These are phyloP conservation scores for Apodemia hepburni DNA, from an alignment of 2,888 invertebrate species.

Conservation along the genomic window DNA sequence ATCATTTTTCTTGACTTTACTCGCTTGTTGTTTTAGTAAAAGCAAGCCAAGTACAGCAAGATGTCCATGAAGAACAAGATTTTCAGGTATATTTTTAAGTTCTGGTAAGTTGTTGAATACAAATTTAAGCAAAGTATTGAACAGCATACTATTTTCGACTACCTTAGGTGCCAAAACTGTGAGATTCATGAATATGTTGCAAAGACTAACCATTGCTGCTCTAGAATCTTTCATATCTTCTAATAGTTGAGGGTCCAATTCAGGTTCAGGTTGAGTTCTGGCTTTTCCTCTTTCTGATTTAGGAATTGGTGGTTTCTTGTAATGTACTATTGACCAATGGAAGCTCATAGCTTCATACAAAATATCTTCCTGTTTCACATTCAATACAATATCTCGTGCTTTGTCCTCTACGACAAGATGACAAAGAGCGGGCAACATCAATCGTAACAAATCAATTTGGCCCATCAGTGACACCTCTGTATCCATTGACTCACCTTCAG, in stretches of 20 bases:
- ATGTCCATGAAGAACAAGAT: constrained; percentile 92
- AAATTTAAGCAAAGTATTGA: constrained; percentile 90
- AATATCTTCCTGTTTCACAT: constrained; percentile 89
- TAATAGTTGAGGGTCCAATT: constrained; percentile 85
- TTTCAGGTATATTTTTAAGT: constrained; percentile 90
- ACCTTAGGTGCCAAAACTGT: constrained; percentile 92
- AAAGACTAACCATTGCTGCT: constrained; percentile 91
- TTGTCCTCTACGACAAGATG: constrained; percentile 95
- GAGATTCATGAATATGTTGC: constrained; percentile 95
- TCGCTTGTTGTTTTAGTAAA: constrained; percentile 90
- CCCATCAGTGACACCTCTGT: constrained; percentile 68
- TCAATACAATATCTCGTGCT: constrained; percentile 88
- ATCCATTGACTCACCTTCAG: constrained; percentile 76
- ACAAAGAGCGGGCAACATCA: constrained; percentile 93
- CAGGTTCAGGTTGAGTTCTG: constrained; percentile 87
- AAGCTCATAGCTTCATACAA: constrained; percentile 89
- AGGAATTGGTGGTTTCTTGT: constrained; percentile 90
- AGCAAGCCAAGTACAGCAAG: constrained; percentile 90
- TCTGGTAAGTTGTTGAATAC: constrained; percentile 92
- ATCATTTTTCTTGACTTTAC: constrained; percentile 91
- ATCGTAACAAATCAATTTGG: constrained; percentile 86
- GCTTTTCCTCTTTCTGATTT: constrained; percentile 89
- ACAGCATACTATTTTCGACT: constrained; percentile 88
- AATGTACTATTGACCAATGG: constrained; percentile 93
- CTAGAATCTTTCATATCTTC: constrained; percentile 93